These are phyloP conservation scores for Gibbula magus DNA, from an alignment of 2,888 invertebrate species.

Conservation along the genomic window DNA sequence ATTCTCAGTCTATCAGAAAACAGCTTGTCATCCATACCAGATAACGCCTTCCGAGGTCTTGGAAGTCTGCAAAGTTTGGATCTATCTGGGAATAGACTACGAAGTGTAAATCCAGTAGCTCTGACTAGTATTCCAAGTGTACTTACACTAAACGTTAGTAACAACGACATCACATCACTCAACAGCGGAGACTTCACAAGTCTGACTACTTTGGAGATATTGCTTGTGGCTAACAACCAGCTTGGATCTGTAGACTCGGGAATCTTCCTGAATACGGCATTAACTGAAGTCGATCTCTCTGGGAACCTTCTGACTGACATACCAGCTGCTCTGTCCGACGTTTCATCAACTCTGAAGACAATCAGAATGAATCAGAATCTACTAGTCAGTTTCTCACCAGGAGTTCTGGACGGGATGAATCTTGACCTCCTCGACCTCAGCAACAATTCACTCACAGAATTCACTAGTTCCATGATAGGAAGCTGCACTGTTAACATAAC, in stretches of 20 bases:
- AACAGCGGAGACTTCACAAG: background rate
- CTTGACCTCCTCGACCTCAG: conserved; percentile 5
- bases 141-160: conserved; percentile 30
- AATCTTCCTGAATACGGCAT: background rate
- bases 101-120: conserved; percentile 31
- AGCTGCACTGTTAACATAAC: background rate
- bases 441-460: background rate
- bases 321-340: background rate
- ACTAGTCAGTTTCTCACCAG: background rate
- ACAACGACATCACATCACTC: conserved; percentile 39
- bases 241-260: conserved; percentile 44
- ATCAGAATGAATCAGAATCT: background rate
- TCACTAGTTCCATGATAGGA: background rate
- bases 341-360: background rate
- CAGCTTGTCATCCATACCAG: conserved; percentile 37
- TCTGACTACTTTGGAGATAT: conserved; percentile 36
- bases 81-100: conserved; percentile 47
- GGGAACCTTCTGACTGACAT: background rate
- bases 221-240: conserved; percentile 47
- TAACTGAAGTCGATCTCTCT: background rate
- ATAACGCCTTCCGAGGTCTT: conserved; percentile 42
- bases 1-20: conserved; percentile 50
- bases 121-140: conserved; percentile 41
- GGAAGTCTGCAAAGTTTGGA: conserved; percentile 43
- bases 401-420: background rate